Evolutionary conservation across 2,113 vertebrate genomes (phyloP).

Genomic region (Bostrychus sinensis): DNA sequence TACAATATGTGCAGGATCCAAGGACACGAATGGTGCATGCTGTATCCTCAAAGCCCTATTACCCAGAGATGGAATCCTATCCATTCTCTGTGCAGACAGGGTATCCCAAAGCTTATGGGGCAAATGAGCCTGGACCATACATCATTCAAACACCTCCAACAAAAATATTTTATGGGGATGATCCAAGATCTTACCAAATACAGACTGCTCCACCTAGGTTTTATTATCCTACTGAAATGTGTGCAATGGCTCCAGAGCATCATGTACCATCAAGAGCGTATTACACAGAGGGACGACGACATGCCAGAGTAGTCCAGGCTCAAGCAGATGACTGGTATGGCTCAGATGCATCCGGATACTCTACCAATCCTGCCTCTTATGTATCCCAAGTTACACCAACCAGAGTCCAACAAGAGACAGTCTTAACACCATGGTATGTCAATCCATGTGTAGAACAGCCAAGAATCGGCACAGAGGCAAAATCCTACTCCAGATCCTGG

Average conservation of each 20-base stretch:
- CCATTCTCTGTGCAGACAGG: constrained; percentile 68
- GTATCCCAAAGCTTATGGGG: constrained; percentile 75
- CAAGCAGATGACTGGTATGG: constrained; percentile 87
- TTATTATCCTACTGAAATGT: constrained; percentile 85
- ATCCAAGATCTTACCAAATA: constrained; percentile 82
- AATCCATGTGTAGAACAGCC: constrained; percentile 82
- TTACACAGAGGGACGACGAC: constrained; percentile 79
- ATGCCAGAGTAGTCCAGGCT: constrained; percentile 79
- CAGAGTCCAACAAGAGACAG: constrained; percentile 76
- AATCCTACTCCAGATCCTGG: constrained; percentile 94
- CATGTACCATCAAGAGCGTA: constrained; percentile 82
- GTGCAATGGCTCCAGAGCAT: constrained; percentile 85
- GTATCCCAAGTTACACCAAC: constrained; percentile 79
- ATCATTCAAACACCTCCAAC: constrained; percentile 84
- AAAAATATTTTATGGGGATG: constrained; percentile 80
- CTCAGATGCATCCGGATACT: constrained; percentile 77
- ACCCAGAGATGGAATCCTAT: constrained; percentile 73
- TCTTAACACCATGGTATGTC: constrained; percentile 82
- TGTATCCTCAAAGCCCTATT: constrained; percentile 73
- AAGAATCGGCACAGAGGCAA: constrained; percentile 83
- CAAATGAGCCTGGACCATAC: constrained; percentile 80
- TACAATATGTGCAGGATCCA: constrained; percentile 81
- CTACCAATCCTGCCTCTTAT: constrained; percentile 80
- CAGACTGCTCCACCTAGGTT: constrained; percentile 79
- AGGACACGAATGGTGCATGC: constrained; percentile 77